Evolutionary conservation across 1,140 invertebrate species (phyloP).

Genomic region (Nixonia krombeini): DNA sequence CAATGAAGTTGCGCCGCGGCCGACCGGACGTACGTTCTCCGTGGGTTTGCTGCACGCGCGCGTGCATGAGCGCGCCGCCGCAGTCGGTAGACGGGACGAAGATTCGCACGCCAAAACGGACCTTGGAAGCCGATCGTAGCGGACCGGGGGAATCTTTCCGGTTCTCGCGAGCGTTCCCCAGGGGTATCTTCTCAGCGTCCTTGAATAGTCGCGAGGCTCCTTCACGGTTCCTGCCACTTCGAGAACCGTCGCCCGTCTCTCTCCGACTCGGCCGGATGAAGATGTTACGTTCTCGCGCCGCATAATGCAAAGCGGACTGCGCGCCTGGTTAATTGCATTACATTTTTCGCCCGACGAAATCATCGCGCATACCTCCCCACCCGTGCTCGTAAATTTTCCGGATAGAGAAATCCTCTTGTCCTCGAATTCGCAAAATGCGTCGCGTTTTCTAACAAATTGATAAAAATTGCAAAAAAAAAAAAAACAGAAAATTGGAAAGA

Average conservation of each 20-base stretch:
- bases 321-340: no score
- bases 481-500: no score
- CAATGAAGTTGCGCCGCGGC: slow-evolving; percentile 55
- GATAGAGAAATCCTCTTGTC: no score
- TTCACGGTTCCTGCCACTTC: slow-evolving; percentile 37
- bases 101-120: slow-evolving; percentile 54
- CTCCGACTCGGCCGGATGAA: slow-evolving; percentile 43
- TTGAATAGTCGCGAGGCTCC: slow-evolving; percentile 49
- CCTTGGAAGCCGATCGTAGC: slow-evolving; percentile 65
- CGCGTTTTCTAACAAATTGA: no score
- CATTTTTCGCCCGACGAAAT: slow-evolving; percentile 21
- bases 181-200: slow-evolving; percentile 58
- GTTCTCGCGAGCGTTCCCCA: slow-evolving; percentile 63
- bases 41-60: slow-evolving; percentile 33
- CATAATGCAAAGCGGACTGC: not conserved
- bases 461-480: no score
- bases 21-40: slow-evolving; percentile 64
- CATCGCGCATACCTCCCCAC: no score
- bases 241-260: not conserved
- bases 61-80: slow-evolving; percentile 24
- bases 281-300: slow-evolving; percentile 39
- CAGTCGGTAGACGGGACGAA: slow-evolving; percentile 36
- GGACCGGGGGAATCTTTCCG: slow-evolving; percentile 72
- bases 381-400: no score
- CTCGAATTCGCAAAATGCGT: no score